These are phyloP conservation scores for Oriolus oriolus DNA, from an alignment of 2,113 vertebrate genomes.

Conservation along the genomic window DNA sequence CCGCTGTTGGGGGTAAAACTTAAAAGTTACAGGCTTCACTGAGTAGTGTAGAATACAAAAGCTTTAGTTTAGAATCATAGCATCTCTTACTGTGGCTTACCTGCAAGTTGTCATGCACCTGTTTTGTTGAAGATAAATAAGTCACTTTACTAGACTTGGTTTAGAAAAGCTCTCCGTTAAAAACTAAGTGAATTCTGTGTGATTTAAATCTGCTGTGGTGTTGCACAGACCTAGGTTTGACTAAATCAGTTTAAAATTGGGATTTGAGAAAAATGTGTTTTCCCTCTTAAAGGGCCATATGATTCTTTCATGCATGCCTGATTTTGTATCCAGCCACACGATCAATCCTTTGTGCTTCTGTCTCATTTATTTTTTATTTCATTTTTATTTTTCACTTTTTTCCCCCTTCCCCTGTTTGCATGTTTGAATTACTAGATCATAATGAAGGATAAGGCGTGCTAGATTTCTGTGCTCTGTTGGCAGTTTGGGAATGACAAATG, in stretches of 20 bases:
- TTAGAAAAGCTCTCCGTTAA: neutral
- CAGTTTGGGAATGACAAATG: constrained; percentile 61
- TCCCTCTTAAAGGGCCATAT: neutral
- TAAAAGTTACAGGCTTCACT: neutral
- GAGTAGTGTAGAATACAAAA: neutral
- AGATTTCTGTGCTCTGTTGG: neutral
- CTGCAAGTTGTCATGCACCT: neutral
- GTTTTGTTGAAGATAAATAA: neutral
- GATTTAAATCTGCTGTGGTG: neutral
- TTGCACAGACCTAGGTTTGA: neutral
- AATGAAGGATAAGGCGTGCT: neutral
- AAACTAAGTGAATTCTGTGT: neutral
- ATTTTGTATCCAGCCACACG: neutral
- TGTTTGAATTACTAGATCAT: neutral
- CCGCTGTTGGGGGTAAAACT: neutral
- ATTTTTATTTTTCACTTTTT: neutral
- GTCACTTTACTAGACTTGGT: neutral
- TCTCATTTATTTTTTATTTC: neutral
- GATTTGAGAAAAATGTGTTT: neutral
- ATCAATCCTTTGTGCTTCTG: neutral
- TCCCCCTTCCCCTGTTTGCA: neutral
- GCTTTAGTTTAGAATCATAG: neutral
- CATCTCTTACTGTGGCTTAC: neutral
- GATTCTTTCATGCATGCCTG: neutral
- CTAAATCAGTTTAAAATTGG: neutral